Evolutionary conservation across 2,113 vertebrate species (phyloP).

Genomic region (Forbesichthys papilliferus): DNA sequence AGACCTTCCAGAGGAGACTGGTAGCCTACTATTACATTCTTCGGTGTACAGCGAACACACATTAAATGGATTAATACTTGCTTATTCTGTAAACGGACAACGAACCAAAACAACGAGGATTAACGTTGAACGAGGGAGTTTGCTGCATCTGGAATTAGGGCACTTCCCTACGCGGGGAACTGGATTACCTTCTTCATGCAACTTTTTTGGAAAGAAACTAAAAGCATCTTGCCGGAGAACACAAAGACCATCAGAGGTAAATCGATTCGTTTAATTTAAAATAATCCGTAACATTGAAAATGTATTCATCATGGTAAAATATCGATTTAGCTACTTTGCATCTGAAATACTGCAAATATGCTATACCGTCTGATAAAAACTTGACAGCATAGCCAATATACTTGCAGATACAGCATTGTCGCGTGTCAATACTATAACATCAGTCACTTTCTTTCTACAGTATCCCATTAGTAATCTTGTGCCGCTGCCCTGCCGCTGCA

Average conservation of each 20-base stretch:
- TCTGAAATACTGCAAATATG: background rate
- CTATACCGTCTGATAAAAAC: background rate
- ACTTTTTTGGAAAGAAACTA: slow-evolving; percentile 81
- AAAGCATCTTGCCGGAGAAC: slow-evolving; percentile 63
- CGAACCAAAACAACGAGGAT: slow-evolving; percentile 42
- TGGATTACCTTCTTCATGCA: slow-evolving; percentile 80
- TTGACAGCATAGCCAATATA: background rate
- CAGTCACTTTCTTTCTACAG: slow-evolving; percentile 28
- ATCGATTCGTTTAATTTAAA: slow-evolving; percentile 13
- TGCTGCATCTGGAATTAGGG: slow-evolving; percentile 35
- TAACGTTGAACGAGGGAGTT: slow-evolving; percentile 31
- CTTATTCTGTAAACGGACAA: slow-evolving; percentile 15
- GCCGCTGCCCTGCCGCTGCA: slow-evolving; percentile 52
- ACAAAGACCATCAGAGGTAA: slow-evolving; percentile 63
- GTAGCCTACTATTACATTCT: slow-evolving; percentile 41
- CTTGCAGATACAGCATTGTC: background rate
- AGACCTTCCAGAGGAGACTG: slow-evolving; percentile 63
- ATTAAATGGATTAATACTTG: slow-evolving; percentile 71
- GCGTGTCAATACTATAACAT: slow-evolving; percentile 12
- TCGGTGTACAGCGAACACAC: slow-evolving; percentile 49
- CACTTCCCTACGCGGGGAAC: slow-evolving; percentile 52
- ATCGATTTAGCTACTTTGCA: too few relatives aligned
- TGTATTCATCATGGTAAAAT: background rate
- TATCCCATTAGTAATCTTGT: slow-evolving; percentile 33
- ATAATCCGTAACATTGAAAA: too few relatives aligned